Conservation (phyloP, 2,797 vertebrate genomes). For the Silurus lanzhouensis region DNA sequence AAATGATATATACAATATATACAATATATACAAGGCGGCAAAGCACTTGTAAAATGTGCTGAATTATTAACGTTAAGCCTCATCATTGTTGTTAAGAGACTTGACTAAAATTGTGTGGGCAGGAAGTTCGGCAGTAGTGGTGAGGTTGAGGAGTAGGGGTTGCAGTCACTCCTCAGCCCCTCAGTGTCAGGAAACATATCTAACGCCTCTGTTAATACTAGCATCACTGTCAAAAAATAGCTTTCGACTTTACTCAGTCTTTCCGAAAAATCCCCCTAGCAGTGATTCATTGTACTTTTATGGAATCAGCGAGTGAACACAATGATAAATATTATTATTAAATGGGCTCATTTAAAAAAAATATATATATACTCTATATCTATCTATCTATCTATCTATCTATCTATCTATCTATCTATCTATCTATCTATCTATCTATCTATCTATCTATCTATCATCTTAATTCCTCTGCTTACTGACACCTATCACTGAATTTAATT, state of each 20-base stretch:
- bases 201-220: slow-evolving; percentile 33
- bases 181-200: slow-evolving; percentile 15
- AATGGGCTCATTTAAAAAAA: too few species aligned
- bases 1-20: too few species aligned
- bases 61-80: background rate
- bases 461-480: background rate
- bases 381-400: too few species aligned
- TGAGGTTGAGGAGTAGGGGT: background rate
- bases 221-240: slow-evolving; percentile 16
- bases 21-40: too few species aligned
- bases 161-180: slow-evolving; percentile 13
- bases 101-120: slow-evolving; percentile 28
- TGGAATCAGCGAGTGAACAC: background rate
- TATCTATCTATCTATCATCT: background rate
- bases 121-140: slow-evolving; percentile 32
- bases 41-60: background rate
- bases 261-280: slow-evolving; percentile 33
- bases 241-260: slow-evolving; percentile 32
- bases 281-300: slow-evolving; percentile 26
- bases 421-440: too few species aligned
- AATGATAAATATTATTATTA: background rate
- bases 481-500: background rate
- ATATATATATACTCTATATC: too few species aligned
- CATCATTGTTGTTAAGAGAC: background rate
- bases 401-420: too few species aligned